Conservation (phyloP, 2,113 vertebrate species). For the Mugil cephalus region DNA sequence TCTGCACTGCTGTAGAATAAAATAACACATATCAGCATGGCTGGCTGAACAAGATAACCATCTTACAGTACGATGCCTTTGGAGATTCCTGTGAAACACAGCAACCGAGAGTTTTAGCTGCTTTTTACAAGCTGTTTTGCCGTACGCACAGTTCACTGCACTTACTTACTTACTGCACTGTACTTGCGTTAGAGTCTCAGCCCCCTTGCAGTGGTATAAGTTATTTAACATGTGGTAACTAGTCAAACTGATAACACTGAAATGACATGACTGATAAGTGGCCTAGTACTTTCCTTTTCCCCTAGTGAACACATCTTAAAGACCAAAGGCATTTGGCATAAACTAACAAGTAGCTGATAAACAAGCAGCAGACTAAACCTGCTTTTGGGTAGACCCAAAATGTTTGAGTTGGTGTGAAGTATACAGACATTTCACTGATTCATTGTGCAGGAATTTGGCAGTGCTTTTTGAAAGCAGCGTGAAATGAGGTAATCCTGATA, state of each 20-base stretch:
- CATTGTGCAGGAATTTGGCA: background rate
- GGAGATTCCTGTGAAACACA: constrained; percentile 3
- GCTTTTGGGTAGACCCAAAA: background rate
- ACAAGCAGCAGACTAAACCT: background rate
- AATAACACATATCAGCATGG: constrained; percentile 10
- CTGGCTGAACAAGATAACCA: constrained; percentile 34
- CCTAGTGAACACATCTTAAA: background rate
- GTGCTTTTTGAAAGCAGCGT: background rate
- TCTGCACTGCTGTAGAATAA: background rate
- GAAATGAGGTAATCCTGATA: background rate
- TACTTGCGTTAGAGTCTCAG: constrained; percentile 18
- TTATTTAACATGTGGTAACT: constrained; percentile 8
- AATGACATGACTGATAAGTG: background rate
- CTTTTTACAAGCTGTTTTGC: constrained; percentile 10
- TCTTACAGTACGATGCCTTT: constrained; percentile 18
- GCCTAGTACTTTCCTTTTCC: background rate
- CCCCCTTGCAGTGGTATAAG: constrained; percentile 7
- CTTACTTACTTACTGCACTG: too few relatives aligned
- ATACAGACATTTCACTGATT: constrained; percentile 14
- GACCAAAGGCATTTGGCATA: background rate
- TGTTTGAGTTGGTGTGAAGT: constrained; percentile 16
- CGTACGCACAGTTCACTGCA: too few relatives aligned
- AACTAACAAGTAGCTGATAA: background rate
- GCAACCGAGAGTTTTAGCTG: constrained; percentile 1
- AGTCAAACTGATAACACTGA: background rate